phyloP scores from a whole-genome alignment of 2,888 invertebrate species.

The Cantharis rustica region DNA sequence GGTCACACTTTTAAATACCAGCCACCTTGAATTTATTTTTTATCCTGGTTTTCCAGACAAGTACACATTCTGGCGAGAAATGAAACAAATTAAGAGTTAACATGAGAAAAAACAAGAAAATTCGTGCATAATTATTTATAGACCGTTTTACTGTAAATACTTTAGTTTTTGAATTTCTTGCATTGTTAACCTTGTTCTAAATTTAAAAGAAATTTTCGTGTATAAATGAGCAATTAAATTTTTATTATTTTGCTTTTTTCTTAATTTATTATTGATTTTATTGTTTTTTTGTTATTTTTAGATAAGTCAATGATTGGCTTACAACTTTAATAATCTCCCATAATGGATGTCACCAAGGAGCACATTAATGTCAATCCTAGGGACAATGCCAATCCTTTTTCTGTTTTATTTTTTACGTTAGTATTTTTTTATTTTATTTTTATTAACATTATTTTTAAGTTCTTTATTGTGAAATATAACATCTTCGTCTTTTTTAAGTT shows the following conservation, averaged over 20 bases:
- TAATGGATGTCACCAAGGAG: conserved; percentile 59
- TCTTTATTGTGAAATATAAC: no score
- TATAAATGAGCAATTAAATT: background rate
- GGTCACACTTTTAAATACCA: background rate
- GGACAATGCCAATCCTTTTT: conserved; percentile 57
- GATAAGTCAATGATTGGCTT: conserved; percentile 24
- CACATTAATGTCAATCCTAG: conserved; percentile 59
- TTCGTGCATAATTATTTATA: background rate
- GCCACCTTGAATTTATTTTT: background rate
- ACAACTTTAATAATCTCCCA: conserved; percentile 13
- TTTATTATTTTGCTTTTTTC: background rate
- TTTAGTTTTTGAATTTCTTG: background rate
- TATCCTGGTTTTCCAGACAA: background rate
- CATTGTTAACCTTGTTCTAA: background rate
- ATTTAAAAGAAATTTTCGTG: background rate
- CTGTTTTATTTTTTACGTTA: conserved; percentile 60
- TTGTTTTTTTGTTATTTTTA: conserved; percentile 13
- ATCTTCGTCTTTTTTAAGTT: no score
- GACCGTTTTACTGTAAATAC: background rate
- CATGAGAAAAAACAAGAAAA: background rate
- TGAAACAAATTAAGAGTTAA: background rate
- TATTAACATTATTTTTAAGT: background rate
- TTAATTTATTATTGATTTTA: background rate
- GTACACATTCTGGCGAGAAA: background rate
- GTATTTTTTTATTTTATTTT: conserved; percentile 42